A percentile compares a stretch with the other conserved stretches of the same genome.
Evolutionary conservation across 2,888 invertebrate genomes (phyloP).

Genomic region (Trachelus troglodyta): DNA sequence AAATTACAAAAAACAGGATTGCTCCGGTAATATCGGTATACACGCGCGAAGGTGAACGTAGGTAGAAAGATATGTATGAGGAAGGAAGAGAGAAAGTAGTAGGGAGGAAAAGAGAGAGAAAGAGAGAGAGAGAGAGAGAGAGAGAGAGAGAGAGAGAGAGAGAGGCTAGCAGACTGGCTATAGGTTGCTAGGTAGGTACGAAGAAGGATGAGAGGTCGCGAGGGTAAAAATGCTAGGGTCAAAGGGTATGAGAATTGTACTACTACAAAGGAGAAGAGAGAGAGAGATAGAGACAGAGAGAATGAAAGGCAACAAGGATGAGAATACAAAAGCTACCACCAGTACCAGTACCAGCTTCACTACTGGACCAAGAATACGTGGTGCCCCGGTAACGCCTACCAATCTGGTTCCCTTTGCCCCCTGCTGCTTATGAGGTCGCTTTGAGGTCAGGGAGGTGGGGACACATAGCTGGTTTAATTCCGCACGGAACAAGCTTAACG

Average conservation of each 20-base stretch:
- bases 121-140: too few species aligned
- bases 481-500: constrained; percentile 45
- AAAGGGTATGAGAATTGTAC: neutral
- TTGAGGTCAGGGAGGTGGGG: neutral
- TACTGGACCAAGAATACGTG: constrained; percentile 26
- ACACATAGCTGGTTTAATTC: constrained; percentile 36
- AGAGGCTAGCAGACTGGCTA: neutral
- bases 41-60: neutral
- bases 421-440: neutral
- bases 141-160: too few species aligned
- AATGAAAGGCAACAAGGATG: neutral
- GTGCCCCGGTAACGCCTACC: constrained; percentile 59
- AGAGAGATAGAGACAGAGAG: neutral
- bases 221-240: neutral
- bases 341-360: neutral
- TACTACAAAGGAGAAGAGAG: neutral
- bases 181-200: neutral
- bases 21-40: constrained; percentile 3
- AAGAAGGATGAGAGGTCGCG: neutral
- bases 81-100: neutral
- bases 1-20: constrained; percentile 9
- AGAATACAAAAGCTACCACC: neutral
- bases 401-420: constrained; percentile 45
- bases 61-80: neutral
- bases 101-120: neutral